Base-by-base conservation (phyloP, 2,797 vertebrate genomes). In the Mastacembelus armatus region DNA sequence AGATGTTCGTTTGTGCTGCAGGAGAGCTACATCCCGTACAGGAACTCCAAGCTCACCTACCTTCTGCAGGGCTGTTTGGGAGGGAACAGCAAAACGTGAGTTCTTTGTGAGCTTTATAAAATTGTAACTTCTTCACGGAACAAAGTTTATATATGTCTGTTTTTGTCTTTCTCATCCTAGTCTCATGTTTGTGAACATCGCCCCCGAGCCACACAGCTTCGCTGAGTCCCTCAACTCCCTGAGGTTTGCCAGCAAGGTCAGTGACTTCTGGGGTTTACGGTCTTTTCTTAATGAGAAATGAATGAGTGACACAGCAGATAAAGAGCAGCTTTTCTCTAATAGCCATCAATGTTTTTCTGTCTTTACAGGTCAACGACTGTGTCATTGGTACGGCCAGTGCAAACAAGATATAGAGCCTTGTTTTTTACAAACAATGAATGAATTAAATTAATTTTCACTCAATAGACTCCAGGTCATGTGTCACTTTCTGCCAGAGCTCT, bases 1-100 rank as follows among this genome's bases (percentile, higher is more conserved):
- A n/a, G n/a, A 1, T 19, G n/a, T 24, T 4, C 24, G 8, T 8
- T 43, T 73, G 26, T 36, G 21, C 61, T 81, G 3, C 76, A 98
- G 96, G 96, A 98, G 64, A 89, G 90, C 65, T 93, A 92, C 1
- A 29, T 98, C 36, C 96, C 96, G 0, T 98, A 96, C 58, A 90
- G 96, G 32, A 97, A 97, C 86, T 96, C 95, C 7, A 98, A 96
- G 78, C 94, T 98, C 1, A 98, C 96, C 0, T 96, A 97, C 67
- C 92, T 97, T 3, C 92, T 98, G 29, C 96, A 97, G 86, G 93
- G 92, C 58, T 96, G 95, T 24, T 63, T 97, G 27, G 95, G 96
- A 0, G 96, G 96, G 11, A 97, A 94, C 76, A 94, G 96, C 50
- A 98, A 97, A 90, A 96, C 95, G 96, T 97, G 86, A 94, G 95